Conservation (phyloP, 2,888 invertebrate genomes). For the Drosophila mimica region DNA sequence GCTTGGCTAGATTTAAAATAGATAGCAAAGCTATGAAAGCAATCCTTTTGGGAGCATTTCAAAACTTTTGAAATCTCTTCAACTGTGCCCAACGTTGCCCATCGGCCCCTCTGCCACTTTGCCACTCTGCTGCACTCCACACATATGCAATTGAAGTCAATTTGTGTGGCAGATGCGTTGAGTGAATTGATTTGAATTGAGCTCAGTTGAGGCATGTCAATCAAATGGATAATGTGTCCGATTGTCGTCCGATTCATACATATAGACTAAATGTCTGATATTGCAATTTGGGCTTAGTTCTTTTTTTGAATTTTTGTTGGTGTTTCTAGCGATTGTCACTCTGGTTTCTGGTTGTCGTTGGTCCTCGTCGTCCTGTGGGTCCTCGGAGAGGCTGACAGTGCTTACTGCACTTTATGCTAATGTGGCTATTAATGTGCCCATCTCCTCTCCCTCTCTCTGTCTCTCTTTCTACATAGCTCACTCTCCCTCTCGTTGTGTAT, state of each 20-base stretch:
- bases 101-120: not conserved
- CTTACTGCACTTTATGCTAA: slow-evolving; percentile 68
- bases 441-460: not conserved
- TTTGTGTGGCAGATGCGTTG: slow-evolving; percentile 32
- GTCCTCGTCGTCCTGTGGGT: slow-evolving; percentile 3
- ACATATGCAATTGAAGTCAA: slow-evolving; percentile 57
- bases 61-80: not conserved
- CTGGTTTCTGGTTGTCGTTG: slow-evolving; percentile 1
- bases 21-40: not conserved
- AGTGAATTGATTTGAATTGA: slow-evolving; percentile 29
- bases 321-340: slow-evolving; percentile 43
- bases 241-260: slow-evolving; percentile 8
- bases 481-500: slow-evolving; percentile 31
- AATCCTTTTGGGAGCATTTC: slow-evolving; percentile 1
- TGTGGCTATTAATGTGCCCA: slow-evolving; percentile 68
- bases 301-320: not conserved
- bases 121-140: slow-evolving; percentile 6
- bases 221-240: slow-evolving; percentile 63
- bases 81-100: not conserved
- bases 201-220: slow-evolving; percentile 57
- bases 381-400: slow-evolving; percentile 56
- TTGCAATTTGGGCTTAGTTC: slow-evolving; percentile 32
- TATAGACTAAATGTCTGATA: slow-evolving; percentile 49
- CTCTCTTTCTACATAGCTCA: not conserved
- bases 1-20: not conserved